phyloP scores from a whole-genome alignment of 2,888 invertebrate species.

The Entomobrya proxima region DNA sequence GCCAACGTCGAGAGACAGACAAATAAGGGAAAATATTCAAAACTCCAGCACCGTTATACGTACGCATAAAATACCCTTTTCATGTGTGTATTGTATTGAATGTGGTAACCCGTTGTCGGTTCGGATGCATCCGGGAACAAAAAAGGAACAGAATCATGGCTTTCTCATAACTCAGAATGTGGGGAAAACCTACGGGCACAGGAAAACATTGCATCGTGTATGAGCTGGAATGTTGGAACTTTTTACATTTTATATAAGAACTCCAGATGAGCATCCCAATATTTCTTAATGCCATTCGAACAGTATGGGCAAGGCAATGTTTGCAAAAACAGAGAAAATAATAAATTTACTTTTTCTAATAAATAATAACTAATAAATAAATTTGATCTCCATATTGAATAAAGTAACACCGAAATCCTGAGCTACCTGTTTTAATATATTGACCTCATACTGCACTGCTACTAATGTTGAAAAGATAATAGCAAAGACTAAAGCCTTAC shows the following conservation, averaged over 20 bases:
- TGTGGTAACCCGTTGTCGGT: slow-evolving; percentile 42
- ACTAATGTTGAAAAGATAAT: neutral
- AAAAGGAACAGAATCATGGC: slow-evolving; percentile 25
- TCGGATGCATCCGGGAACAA: slow-evolving; percentile 57
- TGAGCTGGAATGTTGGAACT: slow-evolving; percentile 46
- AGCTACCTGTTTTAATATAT: neutral
- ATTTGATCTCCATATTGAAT: slow-evolving; percentile 6
- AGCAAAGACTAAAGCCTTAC: neutral
- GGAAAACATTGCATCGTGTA: slow-evolving; percentile 36
- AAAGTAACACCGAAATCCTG: neutral
- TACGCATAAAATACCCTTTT: neutral
- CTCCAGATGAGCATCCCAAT: slow-evolving; percentile 57
- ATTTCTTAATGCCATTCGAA: neutral
- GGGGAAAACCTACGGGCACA: neutral
- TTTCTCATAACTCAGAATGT: neutral
- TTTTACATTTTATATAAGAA: slow-evolving; percentile 21
- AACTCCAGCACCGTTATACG: slow-evolving; percentile 41
- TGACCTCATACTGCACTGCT: neutral
- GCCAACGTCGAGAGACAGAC: neutral
- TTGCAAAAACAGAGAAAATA: slow-evolving; percentile 7
- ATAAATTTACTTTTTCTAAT: neutral
- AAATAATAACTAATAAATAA: too few relatives aligned
- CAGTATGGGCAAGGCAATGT: slow-evolving; percentile 20
- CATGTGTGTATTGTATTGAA: neutral
- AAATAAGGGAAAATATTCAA: slow-evolving; percentile 7